A percentile compares a stretch with the other conserved stretches of the same genome.
Evolutionary conservation across 2,113 vertebrate species (phyloP).

Genomic region (Prinia subflava): DNA sequence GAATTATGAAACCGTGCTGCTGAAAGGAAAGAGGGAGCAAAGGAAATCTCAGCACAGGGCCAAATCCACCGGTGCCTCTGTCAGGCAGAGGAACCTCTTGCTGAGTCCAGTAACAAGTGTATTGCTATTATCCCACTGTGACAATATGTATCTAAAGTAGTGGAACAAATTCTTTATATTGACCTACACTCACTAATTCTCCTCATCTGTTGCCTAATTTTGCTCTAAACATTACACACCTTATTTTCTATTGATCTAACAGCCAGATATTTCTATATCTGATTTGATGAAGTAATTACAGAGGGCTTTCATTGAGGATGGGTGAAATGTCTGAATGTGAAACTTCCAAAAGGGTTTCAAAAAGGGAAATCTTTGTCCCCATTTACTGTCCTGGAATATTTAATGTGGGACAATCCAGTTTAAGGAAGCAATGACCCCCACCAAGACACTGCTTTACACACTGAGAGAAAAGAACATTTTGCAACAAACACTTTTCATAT

Average conservation of each 20-base stretch:
- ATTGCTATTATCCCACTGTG: not conserved
- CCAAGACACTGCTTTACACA: not conserved
- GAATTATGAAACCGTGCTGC: not conserved
- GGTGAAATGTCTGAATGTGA: not conserved
- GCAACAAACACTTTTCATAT: not conserved
- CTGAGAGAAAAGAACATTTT: not conserved
- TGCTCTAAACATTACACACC: not conserved
- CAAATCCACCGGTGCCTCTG: not conserved
- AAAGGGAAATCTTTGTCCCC: not conserved
- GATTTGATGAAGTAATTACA: not conserved
- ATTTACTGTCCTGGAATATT: not conserved
- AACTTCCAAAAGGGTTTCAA: not conserved
- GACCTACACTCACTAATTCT: not conserved
- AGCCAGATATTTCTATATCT: not conserved
- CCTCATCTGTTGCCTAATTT: not conserved
- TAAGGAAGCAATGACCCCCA: rapidly evolving
- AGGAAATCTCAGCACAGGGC: not conserved
- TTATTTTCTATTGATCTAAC: not conserved
- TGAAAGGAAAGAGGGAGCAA: not conserved
- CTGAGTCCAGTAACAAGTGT: not conserved
- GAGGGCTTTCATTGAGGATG: not conserved
- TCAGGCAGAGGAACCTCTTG: not conserved
- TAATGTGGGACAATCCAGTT: not conserved
- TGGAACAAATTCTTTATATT: not conserved
- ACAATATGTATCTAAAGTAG: not conserved